Conservation (phyloP, 2,888 invertebrate species). For the Euclidia mi region DNA sequence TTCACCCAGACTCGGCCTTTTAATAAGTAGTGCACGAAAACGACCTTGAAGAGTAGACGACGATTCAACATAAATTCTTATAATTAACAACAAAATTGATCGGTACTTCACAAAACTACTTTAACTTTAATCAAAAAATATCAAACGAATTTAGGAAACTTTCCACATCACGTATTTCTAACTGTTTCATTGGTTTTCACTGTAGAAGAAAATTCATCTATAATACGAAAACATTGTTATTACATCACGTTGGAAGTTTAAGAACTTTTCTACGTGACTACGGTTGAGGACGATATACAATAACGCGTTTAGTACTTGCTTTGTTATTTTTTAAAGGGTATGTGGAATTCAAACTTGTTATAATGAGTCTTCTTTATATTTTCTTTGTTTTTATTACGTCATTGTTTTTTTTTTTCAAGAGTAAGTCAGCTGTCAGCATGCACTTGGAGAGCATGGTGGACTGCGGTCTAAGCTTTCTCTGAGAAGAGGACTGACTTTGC, state of each 20-base stretch:
- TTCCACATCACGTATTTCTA: constrained; percentile 10
- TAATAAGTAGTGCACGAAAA: no score
- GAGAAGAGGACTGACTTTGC: no score
- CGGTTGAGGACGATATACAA: constrained; percentile 8
- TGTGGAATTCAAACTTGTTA: constrained; percentile 10
- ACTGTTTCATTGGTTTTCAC: constrained; percentile 9
- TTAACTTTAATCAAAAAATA: not conserved
- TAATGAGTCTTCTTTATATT: not conserved
- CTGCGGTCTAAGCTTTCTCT: no score
- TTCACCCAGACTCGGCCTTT: no score
- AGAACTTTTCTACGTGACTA: constrained; percentile 40
- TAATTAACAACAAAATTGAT: constrained; percentile 1
- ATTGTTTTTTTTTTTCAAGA: no score
- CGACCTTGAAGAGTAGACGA: no score
- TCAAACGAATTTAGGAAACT: not conserved
- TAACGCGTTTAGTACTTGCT: constrained; percentile 12
- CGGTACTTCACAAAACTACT: not conserved
- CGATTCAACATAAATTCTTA: no score
- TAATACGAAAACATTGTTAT: constrained; percentile 27
- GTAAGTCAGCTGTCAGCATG: no score
- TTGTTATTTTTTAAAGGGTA: constrained; percentile 5
- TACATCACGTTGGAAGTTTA: constrained; percentile 34
- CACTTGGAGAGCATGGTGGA: no score
- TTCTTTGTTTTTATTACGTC: no score
- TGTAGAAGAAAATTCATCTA: constrained; percentile 25